Evolutionary conservation across 2,113 vertebrate genomes (phyloP), one percentile per base, ranked within the genome.

Genomic region (Festucalex cinctus): DNA sequence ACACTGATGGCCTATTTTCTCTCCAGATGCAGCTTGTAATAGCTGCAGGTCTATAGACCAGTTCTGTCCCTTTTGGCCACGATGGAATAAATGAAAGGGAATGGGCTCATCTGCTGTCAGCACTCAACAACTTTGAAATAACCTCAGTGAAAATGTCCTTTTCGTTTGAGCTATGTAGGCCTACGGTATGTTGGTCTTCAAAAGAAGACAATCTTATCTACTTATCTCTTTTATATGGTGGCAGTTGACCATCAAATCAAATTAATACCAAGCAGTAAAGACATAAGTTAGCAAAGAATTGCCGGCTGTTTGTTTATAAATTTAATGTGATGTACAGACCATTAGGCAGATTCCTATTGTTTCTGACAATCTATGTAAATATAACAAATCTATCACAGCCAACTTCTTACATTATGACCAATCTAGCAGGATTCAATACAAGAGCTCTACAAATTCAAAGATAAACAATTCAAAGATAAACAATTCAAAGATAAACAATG

Each of bases 1-100:
- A 51, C 72, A 62, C 32, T 1, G 44, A 54, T 80, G 75, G 81
- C 68, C 71, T 84, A 67, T 61, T 16, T 22, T 62, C 3, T 69
- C 48, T 74, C 41, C 53, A 49, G 48, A 48, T 51, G 46, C n/a
- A 44, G 67, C 59, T 48, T 48, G 64, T 58, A 19, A 37, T 66
- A 53, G 65, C 79, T 66, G 1, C 65, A 54, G 39, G 66, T 70
- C 41, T 51, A 13, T 66, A 66, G 70, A 74, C 65, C 58, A 43
- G 58, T 61, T 65, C 41, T 64, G 65, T 46, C 24, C 60, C 54
- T 5, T 19, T 0, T 19, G 68, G 68, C 10, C 1, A 0, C 6
- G 37, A 49, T 75, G 67, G 39, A 80, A 60, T 26, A 65, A 78
- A 58, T 71, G 46, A 20, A 24, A 65, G 26, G 62, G 54, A 68